Evolutionary conservation across 2,797 vertebrate genomes (phyloP), one percentile per base, ranked within the genome.

Genomic region (Protonibea diacanthus): DNA sequence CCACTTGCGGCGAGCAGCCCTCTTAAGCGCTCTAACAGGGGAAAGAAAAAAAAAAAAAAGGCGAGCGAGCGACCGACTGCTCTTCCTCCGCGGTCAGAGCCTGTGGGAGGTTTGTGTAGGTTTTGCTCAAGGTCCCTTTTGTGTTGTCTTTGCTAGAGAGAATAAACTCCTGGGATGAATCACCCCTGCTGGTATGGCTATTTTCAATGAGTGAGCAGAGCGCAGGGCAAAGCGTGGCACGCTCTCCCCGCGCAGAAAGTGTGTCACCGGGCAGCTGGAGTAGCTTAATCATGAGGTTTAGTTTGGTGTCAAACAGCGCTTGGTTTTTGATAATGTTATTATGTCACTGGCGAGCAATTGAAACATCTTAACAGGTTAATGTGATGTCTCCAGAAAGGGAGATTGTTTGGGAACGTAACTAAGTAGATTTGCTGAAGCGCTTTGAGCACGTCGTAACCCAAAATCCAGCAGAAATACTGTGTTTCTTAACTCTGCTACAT

Each of bases 61-160:
- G 58, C 15, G 38, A 29, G 55, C 13, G 18, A 73, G 60, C 55
- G 51, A 51, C 40, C 69, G 64, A 78, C 74, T 77, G 73, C 88
- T 90, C 82, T 78, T 88, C 89, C 83, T 82, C 81, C 9, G 15
- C 23, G 65, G 86, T 86, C 84, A 78, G 79, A 88, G 84, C 88
- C 80, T 67, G 88, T 84, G 89, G 89, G 91, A 87, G 88, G 86
- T 82, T 88, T 89, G 84, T 81, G 89, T 82, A 79, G 83, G 82
- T 89, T 91, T 88, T 12, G 40, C 80, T 92, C 92, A 90, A 91
- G 93, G 89, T 93, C 78, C 76, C 89, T 83, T 83, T 85, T 87
- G 82, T 90, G 87, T 89, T 90, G 90, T 91, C 84, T 90, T 89
- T 90, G 87, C 85, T 79, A 48, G 58, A 83, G 84, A 85, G 87